Evolutionary conservation across 2,888 invertebrate species (phyloP).

Genomic region (Cephus runcator): DNA sequence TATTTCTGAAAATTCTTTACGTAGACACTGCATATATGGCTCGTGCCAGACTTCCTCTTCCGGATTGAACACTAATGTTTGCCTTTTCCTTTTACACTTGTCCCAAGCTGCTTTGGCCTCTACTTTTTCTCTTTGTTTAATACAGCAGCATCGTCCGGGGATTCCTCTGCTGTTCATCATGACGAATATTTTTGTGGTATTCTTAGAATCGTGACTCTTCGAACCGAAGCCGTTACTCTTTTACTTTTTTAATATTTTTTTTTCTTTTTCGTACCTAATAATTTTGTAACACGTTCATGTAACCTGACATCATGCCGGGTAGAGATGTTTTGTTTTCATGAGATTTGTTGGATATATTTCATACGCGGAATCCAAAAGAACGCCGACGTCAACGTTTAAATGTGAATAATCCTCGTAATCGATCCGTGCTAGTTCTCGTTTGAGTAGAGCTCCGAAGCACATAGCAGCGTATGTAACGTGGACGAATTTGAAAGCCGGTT

Average conservation of each 20-base stretch:
- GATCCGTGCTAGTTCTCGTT: background rate
- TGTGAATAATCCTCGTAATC: background rate
- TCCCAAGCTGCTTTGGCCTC: conserved; percentile 8
- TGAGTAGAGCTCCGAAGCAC: background rate
- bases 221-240: background rate
- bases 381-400: background rate
- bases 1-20: conserved; percentile 42
- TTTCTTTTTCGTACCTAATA: background rate
- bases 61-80: conserved; percentile 42
- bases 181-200: background rate
- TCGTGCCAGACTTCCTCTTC: conserved; percentile 51
- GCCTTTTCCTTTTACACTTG: conserved; percentile 33
- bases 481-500: background rate
- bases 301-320: background rate
- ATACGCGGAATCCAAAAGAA: background rate
- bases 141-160: conserved; percentile 6
- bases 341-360: background rate
- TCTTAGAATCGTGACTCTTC: background rate
- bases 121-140: conserved; percentile 5
- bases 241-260: background rate
- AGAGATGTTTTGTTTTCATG: background rate
- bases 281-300: background rate
- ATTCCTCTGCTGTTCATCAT: conserved; percentile 2
- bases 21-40: conserved; percentile 48
- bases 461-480: background rate